These are phyloP conservation scores for Syrrhaptes paradoxus DNA, from an alignment of 2,113 vertebrate species.

Conservation along the genomic window DNA sequence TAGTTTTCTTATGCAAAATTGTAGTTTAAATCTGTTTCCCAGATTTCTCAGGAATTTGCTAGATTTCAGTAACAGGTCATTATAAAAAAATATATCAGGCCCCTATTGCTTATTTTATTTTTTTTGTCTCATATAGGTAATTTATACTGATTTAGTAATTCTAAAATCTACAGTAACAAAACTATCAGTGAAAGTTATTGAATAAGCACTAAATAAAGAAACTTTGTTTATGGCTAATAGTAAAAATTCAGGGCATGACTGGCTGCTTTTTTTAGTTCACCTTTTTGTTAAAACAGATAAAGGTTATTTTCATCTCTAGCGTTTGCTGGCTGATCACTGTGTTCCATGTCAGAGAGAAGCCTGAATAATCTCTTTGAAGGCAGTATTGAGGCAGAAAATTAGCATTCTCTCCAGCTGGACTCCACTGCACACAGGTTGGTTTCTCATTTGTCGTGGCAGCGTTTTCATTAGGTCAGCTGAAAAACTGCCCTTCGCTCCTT, in stretches of 20 bases:
- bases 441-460: conserved; percentile 49
- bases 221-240: conserved; percentile 17
- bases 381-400: conserved; percentile 69
- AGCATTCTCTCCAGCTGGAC: conserved; percentile 67
- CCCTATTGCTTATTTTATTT: neutral
- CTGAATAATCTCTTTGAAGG: conserved; percentile 75
- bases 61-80: neutral
- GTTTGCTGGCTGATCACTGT: conserved; percentile 73
- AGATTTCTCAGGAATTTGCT: neutral
- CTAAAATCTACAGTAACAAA: neutral
- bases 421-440: conserved; percentile 62
- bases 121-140: neutral
- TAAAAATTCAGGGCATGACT: conserved; percentile 53
- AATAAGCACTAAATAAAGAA: conserved; percentile 23
- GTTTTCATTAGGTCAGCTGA: conserved; percentile 51
- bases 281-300: conserved; percentile 67
- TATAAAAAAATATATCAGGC: neutral
- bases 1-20: neutral
- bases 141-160: neutral
- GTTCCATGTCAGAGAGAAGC: conserved; percentile 71
- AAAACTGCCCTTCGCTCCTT: conserved; percentile 49
- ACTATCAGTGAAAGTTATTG: neutral
- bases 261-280: conserved; percentile 60
- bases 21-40: neutral
- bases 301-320: conserved; percentile 74